phyloP scores from a whole-genome alignment of 1,140 invertebrate species.

The Scaptomyza hsui region DNA sequence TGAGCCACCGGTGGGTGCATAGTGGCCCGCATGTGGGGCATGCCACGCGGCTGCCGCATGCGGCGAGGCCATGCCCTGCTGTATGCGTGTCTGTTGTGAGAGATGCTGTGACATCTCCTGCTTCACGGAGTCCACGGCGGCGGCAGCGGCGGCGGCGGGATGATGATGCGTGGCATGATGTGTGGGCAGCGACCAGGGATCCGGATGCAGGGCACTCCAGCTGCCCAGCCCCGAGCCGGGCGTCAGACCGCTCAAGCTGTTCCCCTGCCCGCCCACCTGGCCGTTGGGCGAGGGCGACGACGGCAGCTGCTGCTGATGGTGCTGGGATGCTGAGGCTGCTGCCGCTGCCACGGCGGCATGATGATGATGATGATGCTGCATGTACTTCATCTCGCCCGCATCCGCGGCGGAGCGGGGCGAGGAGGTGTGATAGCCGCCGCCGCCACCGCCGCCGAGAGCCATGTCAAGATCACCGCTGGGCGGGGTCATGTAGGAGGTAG shows the following conservation, averaged over 20 bases:
- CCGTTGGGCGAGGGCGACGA: constrained; percentile 86
- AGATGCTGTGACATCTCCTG: constrained; percentile 86
- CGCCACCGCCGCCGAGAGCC: constrained; percentile 86
- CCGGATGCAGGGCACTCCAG: constrained; percentile 93
- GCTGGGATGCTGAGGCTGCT: constrained; percentile 85
- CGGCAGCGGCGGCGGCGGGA: constrained; percentile 74
- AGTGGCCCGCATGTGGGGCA: constrained; percentile 92
- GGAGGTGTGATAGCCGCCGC: constrained; percentile 88
- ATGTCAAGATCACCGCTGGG: constrained; percentile 91
- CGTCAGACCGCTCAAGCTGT: constrained; percentile 81
- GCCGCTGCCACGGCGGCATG: constrained; percentile 87
- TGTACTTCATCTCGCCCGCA: constrained; percentile 97
- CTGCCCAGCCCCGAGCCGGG: constrained; percentile 86
- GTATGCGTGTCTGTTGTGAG: constrained; percentile 84
- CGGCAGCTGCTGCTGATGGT: constrained; percentile 88
- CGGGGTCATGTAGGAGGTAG: constrained; percentile 93
- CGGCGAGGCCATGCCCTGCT: constrained; percentile 88
- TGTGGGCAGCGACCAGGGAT: constrained; percentile 92
- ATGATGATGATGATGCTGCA: constrained; percentile 92
- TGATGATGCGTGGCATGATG: constrained; percentile 89
- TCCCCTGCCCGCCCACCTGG: constrained; percentile 67
- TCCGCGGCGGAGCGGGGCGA: constrained; percentile 91
- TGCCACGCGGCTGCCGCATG: constrained; percentile 91
- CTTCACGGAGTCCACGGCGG: constrained; percentile 87
- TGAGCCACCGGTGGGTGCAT: constrained; percentile 90